Conservation (phyloP, 2,113 vertebrate genomes). For the Acinonyx jubatus region DNA sequence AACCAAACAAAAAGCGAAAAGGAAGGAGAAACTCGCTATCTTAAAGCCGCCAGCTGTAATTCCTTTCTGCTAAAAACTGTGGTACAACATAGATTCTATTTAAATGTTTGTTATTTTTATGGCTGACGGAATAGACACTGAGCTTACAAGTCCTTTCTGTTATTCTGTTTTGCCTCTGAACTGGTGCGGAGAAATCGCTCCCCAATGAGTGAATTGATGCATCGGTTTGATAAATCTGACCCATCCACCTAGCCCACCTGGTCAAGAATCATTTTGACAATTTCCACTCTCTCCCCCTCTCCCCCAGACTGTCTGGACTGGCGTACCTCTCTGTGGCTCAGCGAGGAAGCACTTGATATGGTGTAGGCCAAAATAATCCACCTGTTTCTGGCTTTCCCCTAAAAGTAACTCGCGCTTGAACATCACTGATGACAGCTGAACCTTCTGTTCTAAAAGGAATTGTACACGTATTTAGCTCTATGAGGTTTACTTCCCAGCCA, state of each 20-base stretch:
- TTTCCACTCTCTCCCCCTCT: background rate
- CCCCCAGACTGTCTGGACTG: background rate
- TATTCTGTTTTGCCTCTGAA: background rate
- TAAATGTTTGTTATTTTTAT: conserved; percentile 28
- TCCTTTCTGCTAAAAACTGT: background rate
- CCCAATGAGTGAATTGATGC: background rate
- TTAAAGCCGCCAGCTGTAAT: background rate
- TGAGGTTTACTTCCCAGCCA: background rate
- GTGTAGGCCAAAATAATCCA: background rate
- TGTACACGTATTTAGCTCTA: background rate
- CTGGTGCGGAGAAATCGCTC: background rate
- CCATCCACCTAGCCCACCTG: background rate
- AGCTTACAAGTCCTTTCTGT: conserved; percentile 9
- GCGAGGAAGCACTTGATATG: background rate
- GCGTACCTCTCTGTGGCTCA: background rate
- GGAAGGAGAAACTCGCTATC: background rate
- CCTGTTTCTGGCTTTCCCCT: background rate
- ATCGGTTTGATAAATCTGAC: background rate
- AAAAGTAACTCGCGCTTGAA: background rate
- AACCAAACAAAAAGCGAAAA: conserved; percentile 63
- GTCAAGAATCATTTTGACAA: background rate
- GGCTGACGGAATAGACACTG: background rate
- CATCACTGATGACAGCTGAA: background rate
- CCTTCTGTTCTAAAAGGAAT: background rate
- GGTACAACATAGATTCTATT: background rate